These are phyloP conservation scores for Tetranychus piercei DNA, from an alignment of 2,888 invertebrate species.

Conservation along the genomic window DNA sequence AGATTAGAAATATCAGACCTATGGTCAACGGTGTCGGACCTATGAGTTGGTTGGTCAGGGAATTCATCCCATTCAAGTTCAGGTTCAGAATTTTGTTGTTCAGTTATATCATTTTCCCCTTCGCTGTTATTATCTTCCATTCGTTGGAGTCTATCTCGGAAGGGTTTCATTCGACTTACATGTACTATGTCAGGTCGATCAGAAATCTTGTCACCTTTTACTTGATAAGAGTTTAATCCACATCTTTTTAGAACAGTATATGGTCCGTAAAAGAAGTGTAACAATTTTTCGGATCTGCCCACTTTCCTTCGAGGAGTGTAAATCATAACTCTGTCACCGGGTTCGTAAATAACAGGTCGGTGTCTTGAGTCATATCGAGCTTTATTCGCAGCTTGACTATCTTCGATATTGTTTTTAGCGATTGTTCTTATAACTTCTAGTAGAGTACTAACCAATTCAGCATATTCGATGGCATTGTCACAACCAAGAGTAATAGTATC, in stretches of 20 bases:
- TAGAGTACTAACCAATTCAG: not conserved
- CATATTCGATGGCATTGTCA: not conserved
- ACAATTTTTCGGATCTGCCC: constrained; percentile 13
- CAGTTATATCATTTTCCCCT: too few species aligned
- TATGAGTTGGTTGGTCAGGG: too few species aligned
- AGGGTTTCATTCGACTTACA: not conserved
- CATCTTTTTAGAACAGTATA: not conserved
- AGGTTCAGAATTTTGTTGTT: too few species aligned
- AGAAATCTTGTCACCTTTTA: not conserved
- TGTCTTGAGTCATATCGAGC: not conserved
- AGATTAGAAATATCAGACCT: too few species aligned
- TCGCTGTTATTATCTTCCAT: too few species aligned
- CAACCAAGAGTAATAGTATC: not conserved
- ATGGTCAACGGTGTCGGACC: too few species aligned
- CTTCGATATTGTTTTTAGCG: not conserved
- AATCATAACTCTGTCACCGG: constrained; percentile 16
- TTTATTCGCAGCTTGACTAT: not conserved
- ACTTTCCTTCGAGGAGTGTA: constrained; percentile 11
- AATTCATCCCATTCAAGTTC: too few species aligned
- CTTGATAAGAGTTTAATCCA: not conserved
- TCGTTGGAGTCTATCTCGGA: not conserved
- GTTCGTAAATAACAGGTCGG: not conserved
- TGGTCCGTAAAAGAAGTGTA: constrained; percentile 15
- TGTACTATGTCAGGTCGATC: not conserved
- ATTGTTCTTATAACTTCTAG: not conserved